Evolutionary conservation across 2,888 invertebrate species (phyloP).

Genomic region (Rhagonycha fulva): DNA sequence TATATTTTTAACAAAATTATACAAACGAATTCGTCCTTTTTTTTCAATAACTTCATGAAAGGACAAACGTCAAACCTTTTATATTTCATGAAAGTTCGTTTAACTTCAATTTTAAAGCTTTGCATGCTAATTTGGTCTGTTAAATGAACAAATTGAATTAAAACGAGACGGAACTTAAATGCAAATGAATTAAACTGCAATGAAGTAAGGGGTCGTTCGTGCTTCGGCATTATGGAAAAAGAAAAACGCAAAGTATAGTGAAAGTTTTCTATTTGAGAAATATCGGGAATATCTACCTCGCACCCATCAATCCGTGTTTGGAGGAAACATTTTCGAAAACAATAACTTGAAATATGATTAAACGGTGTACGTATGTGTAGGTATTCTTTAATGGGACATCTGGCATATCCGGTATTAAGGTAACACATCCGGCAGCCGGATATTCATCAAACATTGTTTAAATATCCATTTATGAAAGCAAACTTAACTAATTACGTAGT

Average conservation of each 20-base stretch:
- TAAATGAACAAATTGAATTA: background rate
- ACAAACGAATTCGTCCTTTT: background rate
- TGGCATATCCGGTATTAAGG: conserved; percentile 28
- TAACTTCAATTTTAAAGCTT: background rate
- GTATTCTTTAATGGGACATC: conserved; percentile 22
- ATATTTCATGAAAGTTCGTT: background rate
- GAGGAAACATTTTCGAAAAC: background rate
- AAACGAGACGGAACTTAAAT: background rate
- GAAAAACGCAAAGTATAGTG: background rate
- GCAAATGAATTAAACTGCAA: background rate
- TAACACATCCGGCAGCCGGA: conserved; percentile 27
- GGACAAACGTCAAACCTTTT: background rate
- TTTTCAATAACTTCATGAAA: background rate
- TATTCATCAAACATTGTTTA: conserved; percentile 33
- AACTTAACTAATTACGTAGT: background rate
- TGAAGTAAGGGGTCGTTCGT: background rate
- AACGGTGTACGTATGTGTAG: background rate
- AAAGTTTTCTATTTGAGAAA: background rate
- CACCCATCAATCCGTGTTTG: background rate
- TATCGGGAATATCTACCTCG: background rate
- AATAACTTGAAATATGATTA: conserved; percentile 12
- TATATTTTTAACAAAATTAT: background rate
- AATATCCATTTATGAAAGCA: conserved; percentile 14
- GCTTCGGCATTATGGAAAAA: background rate
- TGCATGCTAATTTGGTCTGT: background rate